Evolutionary conservation across 2,888 invertebrate species (phyloP).

Genomic region (Mongoloraphidia duomilia): DNA sequence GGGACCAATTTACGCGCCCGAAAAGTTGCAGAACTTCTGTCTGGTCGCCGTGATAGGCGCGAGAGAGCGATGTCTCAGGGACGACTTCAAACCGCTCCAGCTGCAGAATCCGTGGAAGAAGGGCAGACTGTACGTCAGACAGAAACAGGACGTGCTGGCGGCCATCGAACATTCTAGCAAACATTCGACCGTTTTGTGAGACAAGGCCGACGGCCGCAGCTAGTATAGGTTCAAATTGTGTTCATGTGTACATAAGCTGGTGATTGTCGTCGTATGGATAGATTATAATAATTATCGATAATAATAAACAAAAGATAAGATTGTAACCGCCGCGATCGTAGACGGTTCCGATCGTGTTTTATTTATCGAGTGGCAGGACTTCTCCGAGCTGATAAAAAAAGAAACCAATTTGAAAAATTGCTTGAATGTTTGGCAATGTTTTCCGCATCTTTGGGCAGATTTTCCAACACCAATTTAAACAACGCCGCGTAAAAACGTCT

Average conservation of each 20-base stretch:
- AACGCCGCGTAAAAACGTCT: too few species aligned
- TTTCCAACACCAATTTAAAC: too few species aligned
- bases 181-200: conserved; percentile 50
- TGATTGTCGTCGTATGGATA: too few species aligned
- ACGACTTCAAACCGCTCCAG: conserved; percentile 86
- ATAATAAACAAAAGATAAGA: too few species aligned
- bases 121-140: conserved; percentile 81
- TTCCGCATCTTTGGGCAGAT: too few species aligned
- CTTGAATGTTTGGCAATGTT: too few species aligned
- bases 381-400: too few species aligned
- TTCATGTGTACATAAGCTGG: not conserved
- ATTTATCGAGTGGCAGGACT: too few species aligned
- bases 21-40: conserved; percentile 78
- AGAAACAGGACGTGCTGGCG: conserved; percentile 78
- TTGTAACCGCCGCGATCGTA: too few species aligned
- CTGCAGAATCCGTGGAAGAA: conserved; percentile 94
- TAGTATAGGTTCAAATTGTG: conserved; percentile 2
- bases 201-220: not conserved
- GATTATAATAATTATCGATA: too few species aligned
- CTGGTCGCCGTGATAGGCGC: conserved; percentile 92
- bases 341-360: too few species aligned
- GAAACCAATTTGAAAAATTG: too few species aligned
- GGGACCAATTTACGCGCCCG: conserved; percentile 73
- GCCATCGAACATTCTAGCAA: conserved; percentile 79
- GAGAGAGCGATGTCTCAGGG: conserved; percentile 80